Conservation (phyloP, 2,888 invertebrate species). For the Quadriops clusia region DNA sequence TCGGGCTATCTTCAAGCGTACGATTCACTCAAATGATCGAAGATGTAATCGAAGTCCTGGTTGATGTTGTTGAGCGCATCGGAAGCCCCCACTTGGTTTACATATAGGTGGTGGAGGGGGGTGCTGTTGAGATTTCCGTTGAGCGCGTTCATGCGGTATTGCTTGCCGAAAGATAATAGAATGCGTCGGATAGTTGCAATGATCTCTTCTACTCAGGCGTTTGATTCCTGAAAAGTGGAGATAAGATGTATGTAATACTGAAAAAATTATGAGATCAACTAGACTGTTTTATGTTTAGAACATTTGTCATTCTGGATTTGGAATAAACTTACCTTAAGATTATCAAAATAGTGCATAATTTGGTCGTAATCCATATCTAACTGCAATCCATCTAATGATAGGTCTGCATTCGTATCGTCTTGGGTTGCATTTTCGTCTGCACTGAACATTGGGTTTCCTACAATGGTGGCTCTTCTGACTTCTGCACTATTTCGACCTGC, state of each 20-base stretch:
- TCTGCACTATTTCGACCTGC: constrained; percentile 43
- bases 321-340: constrained; percentile 70
- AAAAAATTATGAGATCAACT: not conserved
- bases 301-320: not conserved
- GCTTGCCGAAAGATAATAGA: constrained; percentile 61
- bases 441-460: constrained; percentile 83
- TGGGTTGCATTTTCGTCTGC: constrained; percentile 29
- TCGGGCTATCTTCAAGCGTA: constrained; percentile 42
- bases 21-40: constrained; percentile 53
- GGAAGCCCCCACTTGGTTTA: constrained; percentile 29
- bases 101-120: constrained; percentile 1
- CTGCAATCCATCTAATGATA: constrained; percentile 63
- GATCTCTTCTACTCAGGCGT: constrained; percentile 83
- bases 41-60: constrained; percentile 47
- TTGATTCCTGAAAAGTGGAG: constrained; percentile 55
- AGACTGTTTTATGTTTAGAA: too few relatives aligned
- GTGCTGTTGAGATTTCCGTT: constrained; percentile 30
- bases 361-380: constrained; percentile 92
- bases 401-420: constrained; percentile 22
- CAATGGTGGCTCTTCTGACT: constrained; percentile 73
- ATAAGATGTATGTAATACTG: not conserved
- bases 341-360: constrained; percentile 97
- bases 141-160: constrained; percentile 42
- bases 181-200: constrained; percentile 72
- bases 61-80: constrained; percentile 35